Percentiles rank a stretch among this genome's conserved stretches.
phyloP scores from a whole-genome alignment of 2,113 vertebrate species.

The Cebidichthys violaceus region DNA sequence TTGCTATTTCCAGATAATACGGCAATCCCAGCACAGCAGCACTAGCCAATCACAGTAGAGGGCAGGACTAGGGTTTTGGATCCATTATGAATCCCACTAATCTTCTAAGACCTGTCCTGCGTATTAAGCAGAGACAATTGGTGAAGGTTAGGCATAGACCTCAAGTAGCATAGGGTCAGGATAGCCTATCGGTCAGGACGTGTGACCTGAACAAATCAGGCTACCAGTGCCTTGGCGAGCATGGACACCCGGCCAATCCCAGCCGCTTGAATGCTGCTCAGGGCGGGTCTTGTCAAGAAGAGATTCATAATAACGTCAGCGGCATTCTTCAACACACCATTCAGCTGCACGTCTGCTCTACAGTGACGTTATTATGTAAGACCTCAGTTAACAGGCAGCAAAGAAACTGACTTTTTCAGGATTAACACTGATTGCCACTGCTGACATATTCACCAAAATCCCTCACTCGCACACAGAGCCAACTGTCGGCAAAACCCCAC shows the following conservation, averaged over 20 bases:
- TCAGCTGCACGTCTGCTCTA: background rate
- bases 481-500: slow-evolving; percentile 35
- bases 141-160: background rate
- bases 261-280: background rate
- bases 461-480: slow-evolving; percentile 17
- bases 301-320: background rate
- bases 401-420: slow-evolving; percentile 21
- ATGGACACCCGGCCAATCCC: background rate
- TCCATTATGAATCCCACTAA: background rate
- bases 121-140: background rate
- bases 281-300: background rate
- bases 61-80: background rate
- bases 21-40: background rate
- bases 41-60: background rate
- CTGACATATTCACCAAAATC: slow-evolving; percentile 54
- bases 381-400: slow-evolving; percentile 12
- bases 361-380: slow-evolving; percentile 1
- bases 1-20: background rate
- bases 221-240: background rate
- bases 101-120: background rate
- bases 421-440: slow-evolving; percentile 43
- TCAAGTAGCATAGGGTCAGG: background rate
- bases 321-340: background rate
- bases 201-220: background rate
- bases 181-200: background rate